phyloP scores from a whole-genome alignment of 2,888 invertebrate species.

The Gnatocerus cornutus region DNA sequence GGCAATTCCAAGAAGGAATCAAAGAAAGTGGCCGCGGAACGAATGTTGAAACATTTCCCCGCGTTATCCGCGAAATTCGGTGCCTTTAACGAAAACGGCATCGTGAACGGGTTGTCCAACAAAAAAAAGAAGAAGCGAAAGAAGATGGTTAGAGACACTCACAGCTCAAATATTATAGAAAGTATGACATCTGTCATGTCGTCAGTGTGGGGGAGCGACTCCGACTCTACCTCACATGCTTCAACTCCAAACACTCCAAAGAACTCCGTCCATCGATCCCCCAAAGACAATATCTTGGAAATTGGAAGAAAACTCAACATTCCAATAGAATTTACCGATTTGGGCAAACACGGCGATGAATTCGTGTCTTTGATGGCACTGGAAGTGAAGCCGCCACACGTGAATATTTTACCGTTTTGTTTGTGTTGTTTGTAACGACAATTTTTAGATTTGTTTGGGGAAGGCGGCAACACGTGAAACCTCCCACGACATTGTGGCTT shows the following conservation, averaged over 20 bases:
- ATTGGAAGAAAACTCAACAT: constrained; percentile 58
- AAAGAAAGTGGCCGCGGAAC: constrained; percentile 63
- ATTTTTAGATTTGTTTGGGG: constrained; percentile 61
- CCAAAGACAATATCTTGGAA: constrained; percentile 58
- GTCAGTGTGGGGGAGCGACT: background rate
- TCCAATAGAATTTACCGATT: constrained; percentile 56
- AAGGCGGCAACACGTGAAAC: constrained; percentile 54
- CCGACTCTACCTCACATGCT: background rate
- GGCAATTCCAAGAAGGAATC: constrained; percentile 66
- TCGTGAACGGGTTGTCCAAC: constrained; percentile 35
- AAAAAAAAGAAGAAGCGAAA: constrained; percentile 59
- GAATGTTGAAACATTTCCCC: constrained; percentile 60
- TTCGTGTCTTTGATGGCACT: constrained; percentile 57
- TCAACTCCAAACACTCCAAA: background rate
- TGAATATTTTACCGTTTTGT: constrained; percentile 48
- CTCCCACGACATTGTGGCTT: constrained; percentile 58
- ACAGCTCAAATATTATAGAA: background rate
- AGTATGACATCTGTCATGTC: background rate
- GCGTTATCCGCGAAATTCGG: constrained; percentile 50
- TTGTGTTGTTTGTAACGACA: constrained; percentile 5
- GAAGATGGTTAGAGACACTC: constrained; percentile 57
- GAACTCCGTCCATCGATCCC: no score
- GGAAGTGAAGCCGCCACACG: constrained; percentile 59
- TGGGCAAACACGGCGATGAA: constrained; percentile 50
- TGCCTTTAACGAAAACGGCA: constrained; percentile 14